Evolutionary conservation across 2,113 vertebrate species (phyloP).

Genomic region (Poicephalus gulielmi): DNA sequence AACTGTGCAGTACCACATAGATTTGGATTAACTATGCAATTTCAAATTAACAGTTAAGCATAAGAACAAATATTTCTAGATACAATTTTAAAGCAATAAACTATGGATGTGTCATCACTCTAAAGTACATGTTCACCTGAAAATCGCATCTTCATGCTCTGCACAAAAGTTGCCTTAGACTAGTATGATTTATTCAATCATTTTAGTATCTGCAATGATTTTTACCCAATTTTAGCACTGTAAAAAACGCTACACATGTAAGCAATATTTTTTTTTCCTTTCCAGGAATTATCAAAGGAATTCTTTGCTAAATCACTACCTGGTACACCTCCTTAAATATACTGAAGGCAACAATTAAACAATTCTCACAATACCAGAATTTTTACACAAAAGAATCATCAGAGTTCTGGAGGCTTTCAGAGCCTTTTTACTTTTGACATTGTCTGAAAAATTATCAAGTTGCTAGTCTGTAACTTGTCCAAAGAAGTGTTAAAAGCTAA

Average conservation of each 20-base stretch:
- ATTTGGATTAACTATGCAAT: background rate
- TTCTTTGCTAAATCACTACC: background rate
- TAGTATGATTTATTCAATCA: background rate
- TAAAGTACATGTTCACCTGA: background rate
- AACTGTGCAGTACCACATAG: background rate
- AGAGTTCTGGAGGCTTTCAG: background rate
- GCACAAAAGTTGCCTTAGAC: background rate
- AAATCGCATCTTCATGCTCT: background rate
- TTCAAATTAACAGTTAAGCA: background rate
- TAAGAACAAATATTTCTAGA: background rate
- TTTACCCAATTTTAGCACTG: background rate
- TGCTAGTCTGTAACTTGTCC: background rate
- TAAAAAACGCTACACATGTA: background rate
- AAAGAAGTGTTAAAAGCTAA: background rate
- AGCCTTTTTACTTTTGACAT: background rate
- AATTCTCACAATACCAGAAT: background rate
- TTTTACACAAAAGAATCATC: background rate
- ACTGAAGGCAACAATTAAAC: background rate
- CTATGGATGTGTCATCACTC: background rate
- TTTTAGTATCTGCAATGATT: background rate
- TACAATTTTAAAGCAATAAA: background rate
- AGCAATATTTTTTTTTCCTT: background rate
- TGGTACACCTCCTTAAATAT: background rate
- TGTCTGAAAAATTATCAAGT: background rate
- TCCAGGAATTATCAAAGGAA: background rate